phyloP scores from a whole-genome alignment of 2,888 invertebrate genomes.

The Chromoteleia sp. region DNA sequence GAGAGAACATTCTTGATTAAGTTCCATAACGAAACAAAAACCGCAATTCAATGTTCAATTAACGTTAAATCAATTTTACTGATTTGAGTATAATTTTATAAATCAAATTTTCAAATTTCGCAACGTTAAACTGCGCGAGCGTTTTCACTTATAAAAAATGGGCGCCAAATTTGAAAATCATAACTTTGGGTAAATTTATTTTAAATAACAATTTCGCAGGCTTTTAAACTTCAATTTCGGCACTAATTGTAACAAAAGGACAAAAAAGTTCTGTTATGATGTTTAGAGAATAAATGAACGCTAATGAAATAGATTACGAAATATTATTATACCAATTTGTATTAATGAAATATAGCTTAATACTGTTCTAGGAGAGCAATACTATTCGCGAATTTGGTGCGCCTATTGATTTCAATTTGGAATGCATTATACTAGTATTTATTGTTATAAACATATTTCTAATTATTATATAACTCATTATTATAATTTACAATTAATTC shows the following conservation, averaged over 20 bases:
- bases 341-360: conserved; percentile 31
- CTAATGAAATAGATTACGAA: conserved; percentile 27
- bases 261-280: background rate
- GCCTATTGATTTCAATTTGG: conserved; percentile 10
- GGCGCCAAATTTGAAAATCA: no score
- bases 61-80: conserved; percentile 22
- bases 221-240: no score
- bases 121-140: background rate
- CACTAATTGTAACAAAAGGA: no score
- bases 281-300: conserved; percentile 4
- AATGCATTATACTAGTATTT: no score
- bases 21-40: conserved; percentile 37
- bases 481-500: no score
- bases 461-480: no score
- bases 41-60: conserved; percentile 16
- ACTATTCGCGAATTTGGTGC: conserved; percentile 11
- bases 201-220: background rate
- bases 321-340: conserved; percentile 16
- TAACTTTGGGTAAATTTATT: no score
- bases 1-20: conserved; percentile 51
- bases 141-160: no score
- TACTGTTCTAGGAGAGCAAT: conserved; percentile 7
- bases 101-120: background rate
- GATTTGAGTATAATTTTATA: background rate
- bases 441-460: no score